Conservation (phyloP, 2,797 vertebrate species). For the Melanotaenia pygmaea region DNA sequence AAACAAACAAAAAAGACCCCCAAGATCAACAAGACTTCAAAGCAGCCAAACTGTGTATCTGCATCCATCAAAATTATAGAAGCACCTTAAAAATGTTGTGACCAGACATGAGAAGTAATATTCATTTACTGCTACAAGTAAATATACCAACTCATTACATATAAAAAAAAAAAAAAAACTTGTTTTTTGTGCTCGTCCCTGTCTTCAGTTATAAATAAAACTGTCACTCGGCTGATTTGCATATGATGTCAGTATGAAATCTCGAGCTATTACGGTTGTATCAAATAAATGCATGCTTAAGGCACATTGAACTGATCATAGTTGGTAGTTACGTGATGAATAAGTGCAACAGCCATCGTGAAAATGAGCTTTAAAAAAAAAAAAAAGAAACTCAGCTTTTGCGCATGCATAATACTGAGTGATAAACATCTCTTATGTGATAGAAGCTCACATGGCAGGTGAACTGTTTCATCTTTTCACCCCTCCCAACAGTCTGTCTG, state of each 20-base stretch:
- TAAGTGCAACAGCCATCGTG: constrained; percentile 34
- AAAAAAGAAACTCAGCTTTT: constrained; percentile 29
- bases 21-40: neutral
- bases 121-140: constrained; percentile 1
- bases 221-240: constrained; percentile 57
- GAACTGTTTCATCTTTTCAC: constrained; percentile 54
- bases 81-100: neutral
- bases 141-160: constrained; percentile 21
- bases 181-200: constrained; percentile 5
- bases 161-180: constrained; percentile 34
- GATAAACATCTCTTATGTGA: constrained; percentile 68
- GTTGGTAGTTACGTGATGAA: constrained; percentile 37
- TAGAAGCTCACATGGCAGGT: constrained; percentile 65
- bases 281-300: constrained; percentile 54
- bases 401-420: constrained; percentile 46
- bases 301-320: constrained; percentile 48
- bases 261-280: constrained; percentile 49
- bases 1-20: neutral
- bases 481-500: constrained; percentile 53
- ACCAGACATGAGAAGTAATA: constrained; percentile 8
- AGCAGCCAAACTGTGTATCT: constrained; percentile 13
- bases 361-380: constrained; percentile 42
- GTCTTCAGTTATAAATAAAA: constrained; percentile 49
- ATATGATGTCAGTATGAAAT: constrained; percentile 41
- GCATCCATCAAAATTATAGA: constrained; percentile 4